These are phyloP conservation scores for Copidosoma floridanum DNA, from an alignment of 1,140 invertebrate genomes.

Conservation along the genomic window DNA sequence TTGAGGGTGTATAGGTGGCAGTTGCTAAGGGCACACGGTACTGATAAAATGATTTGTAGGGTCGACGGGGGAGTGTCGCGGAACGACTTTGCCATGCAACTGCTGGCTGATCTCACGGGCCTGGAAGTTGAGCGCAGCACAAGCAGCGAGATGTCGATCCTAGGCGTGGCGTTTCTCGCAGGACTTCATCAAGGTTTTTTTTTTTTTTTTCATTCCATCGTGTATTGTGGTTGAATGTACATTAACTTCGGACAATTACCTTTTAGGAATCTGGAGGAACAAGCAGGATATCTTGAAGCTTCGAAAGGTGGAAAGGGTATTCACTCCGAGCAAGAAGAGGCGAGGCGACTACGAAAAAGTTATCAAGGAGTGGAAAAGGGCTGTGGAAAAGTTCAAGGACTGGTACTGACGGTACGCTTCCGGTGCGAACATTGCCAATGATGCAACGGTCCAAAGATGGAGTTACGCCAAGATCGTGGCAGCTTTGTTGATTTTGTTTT, in stretches of 20 bases:
- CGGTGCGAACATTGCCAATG: not conserved
- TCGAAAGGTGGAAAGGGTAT: constrained; percentile 62
- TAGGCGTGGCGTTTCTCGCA: constrained; percentile 79
- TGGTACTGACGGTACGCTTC: constrained; percentile 60
- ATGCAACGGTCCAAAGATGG: too few species aligned
- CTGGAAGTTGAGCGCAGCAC: constrained; percentile 69
- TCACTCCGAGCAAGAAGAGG: constrained; percentile 60
- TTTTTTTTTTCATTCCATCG: not conserved
- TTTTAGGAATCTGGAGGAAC: constrained; percentile 70
- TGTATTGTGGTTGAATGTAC: not conserved
- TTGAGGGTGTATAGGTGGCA: too few species aligned
- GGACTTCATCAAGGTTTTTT: constrained; percentile 71
- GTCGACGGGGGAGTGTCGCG: constrained; percentile 90
- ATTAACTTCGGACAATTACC: too few species aligned
- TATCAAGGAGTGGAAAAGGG: constrained; percentile 65
- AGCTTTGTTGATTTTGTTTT: too few species aligned
- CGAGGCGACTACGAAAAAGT: constrained; percentile 50
- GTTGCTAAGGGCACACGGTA: not conserved
- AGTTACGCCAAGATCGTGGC: not conserved
- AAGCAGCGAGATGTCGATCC: constrained; percentile 70
- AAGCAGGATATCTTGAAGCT: constrained; percentile 66
- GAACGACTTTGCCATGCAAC: constrained; percentile 87
- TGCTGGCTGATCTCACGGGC: constrained; percentile 78
- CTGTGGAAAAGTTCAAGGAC: constrained; percentile 65
- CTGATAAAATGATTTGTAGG: constrained; percentile 54